Base-by-base conservation (phyloP, 2,888 invertebrate species). In the Mythimna vitellina region DNA sequence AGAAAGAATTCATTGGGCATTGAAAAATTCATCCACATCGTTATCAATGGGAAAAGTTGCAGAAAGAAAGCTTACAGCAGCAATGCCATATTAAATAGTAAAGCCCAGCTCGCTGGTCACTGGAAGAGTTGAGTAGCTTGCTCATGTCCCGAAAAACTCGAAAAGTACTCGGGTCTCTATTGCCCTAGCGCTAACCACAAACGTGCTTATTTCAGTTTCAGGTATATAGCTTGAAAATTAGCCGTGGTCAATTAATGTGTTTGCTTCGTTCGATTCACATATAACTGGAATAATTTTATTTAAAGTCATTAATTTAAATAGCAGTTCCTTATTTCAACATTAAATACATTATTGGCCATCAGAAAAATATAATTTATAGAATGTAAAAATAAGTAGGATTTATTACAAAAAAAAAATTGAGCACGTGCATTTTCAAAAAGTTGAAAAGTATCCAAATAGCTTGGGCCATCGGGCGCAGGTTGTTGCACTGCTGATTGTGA, bases 401-500 rank as follows among this genome's bases (percentile, higher is more conserved):
- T 20, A 32, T 32, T 20, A 29, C 4, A 25, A 72, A 20, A 42
- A 42, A 8, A 22, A 54, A 42, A 32, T 32, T 61, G n/a, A 53
- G 49, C 5, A 57, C 5, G 32, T 5, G 9, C n/a, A 20, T 7
- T 35, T 70, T 3, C 56, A 22, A n/a, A 17, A 12, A 38, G 32
- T 62, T 56, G 25, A 46, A 65, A 64, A 61, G 35, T 67, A 65
- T 71, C 29, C 9, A 64, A 60, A 65, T 76, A 69, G 82, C 71
- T 81, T 84, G 84, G 72, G 63, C 70, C 51, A 69, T 25, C 67
- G n/a, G 46, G 66, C 56, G 53, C 65, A 71, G 81, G 73, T 83
- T 81, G 78, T 84, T 78, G 84, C 73, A 73, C 84, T 66, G 49
- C 32, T 71, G 70, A 70, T 74, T 84, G 71, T 73, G 81, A 62